phyloP scores from a whole-genome alignment of 1,140 invertebrate species.

The Carposina sasakii region DNA sequence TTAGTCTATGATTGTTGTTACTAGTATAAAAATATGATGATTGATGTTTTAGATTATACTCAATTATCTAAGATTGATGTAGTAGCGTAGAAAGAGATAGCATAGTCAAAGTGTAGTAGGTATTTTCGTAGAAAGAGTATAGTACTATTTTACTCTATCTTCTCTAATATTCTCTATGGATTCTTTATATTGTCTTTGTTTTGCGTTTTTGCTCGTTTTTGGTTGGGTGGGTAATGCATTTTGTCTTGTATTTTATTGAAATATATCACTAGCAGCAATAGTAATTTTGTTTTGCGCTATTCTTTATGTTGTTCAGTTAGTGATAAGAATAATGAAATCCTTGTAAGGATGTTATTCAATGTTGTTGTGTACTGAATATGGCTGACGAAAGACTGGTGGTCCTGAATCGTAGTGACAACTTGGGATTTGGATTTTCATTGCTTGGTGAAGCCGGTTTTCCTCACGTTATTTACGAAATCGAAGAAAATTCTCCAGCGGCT shows the following conservation, averaged over 20 bases:
- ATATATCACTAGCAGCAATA: too few relatives aligned
- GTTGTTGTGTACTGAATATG: slow-evolving; percentile 77
- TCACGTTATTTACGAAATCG: slow-evolving; percentile 92
- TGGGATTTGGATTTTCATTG: slow-evolving; percentile 90
- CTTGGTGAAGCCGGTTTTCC: slow-evolving; percentile 90
- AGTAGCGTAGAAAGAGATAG: too few relatives aligned
- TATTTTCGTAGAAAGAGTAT: too few relatives aligned
- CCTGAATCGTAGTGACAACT: slow-evolving; percentile 85
- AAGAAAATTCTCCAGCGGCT: slow-evolving; percentile 92
- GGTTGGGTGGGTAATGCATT: slow-evolving; percentile 63
- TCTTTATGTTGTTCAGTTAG: slow-evolving; percentile 37
- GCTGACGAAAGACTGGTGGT: slow-evolving; percentile 90
- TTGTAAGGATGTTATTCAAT: slow-evolving; percentile 58
- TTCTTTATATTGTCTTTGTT: slow-evolving; percentile 9
- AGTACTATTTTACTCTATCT: too few relatives aligned
- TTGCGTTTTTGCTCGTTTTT: slow-evolving; percentile 36
- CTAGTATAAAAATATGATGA: too few relatives aligned
- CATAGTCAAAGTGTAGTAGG: too few relatives aligned
- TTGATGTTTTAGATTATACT: too few relatives aligned
- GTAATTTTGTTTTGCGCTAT: slow-evolving; percentile 27
- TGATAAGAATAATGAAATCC: slow-evolving; percentile 53
- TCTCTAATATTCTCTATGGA: too few relatives aligned
- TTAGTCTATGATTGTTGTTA: too few relatives aligned
- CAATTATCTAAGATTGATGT: too few relatives aligned
- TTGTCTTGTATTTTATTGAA: slow-evolving; percentile 49